phyloP scores from a whole-genome alignment of 2,113 vertebrate genomes.

The Rhinichthys klamathensis region DNA sequence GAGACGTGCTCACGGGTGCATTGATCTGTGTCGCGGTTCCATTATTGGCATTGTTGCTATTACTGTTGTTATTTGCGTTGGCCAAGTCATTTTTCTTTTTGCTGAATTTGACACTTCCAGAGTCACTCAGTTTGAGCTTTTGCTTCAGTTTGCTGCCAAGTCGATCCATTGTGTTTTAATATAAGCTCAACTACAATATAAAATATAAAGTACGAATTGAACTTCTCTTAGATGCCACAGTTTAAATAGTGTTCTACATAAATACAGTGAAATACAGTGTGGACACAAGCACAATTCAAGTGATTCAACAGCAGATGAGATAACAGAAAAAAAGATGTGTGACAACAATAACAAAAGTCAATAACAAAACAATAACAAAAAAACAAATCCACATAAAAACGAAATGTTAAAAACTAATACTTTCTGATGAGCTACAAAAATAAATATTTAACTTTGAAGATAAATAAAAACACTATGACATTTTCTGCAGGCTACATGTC shows the following conservation, averaged over 20 bases:
- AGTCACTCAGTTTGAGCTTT: constrained; percentile 85
- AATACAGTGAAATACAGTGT: constrained; percentile 67
- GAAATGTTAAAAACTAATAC: constrained; percentile 29
- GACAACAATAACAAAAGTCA: constrained; percentile 2
- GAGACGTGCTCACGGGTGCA: constrained; percentile 66
- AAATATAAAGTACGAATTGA: constrained; percentile 40
- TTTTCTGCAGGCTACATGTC: constrained; percentile 69
- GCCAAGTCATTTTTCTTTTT: constrained; percentile 83
- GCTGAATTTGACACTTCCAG: constrained; percentile 84
- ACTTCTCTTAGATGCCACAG: constrained; percentile 15
- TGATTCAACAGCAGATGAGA: constrained; percentile 61
- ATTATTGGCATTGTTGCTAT: constrained; percentile 63
- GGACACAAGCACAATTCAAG: constrained; percentile 51
- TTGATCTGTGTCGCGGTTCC: constrained; percentile 57
- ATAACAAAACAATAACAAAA: constrained; percentile 21
- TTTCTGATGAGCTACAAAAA: constrained; percentile 34
- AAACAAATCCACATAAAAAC: constrained; percentile 5
- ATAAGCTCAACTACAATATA: constrained; percentile 11
- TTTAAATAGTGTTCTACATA: constrained; percentile 59
- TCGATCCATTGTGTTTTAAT: constrained; percentile 77
- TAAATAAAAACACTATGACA: constrained; percentile 74
- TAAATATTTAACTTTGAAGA: constrained; percentile 54
- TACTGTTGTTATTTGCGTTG: constrained; percentile 76
- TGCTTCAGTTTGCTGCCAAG: constrained; percentile 83
- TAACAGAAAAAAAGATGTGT: constrained; percentile 42